Evolutionary conservation across 2,888 invertebrate genomes (phyloP), one percentile per base, ranked within the genome.

Genomic region (Eretmocerus hayati): DNA sequence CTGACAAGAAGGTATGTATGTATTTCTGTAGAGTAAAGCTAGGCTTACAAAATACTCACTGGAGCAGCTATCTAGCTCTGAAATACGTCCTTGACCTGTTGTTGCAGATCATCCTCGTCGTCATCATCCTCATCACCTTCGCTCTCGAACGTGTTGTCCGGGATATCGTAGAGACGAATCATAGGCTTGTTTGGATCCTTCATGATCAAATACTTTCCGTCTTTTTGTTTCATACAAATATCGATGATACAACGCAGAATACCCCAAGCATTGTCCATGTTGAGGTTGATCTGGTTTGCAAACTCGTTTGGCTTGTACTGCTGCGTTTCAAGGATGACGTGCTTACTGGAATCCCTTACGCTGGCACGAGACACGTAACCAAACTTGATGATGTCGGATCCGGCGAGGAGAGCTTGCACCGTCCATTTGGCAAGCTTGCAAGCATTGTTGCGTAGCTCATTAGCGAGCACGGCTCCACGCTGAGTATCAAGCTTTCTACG

Each of bases 231-330:
- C 89, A 94, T 90, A 63, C 94, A 90, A 55, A 93, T 87, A 64
- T 99, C 97, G 60, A 99, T 87, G 64, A 99, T 92, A 72, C 95
- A 97, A 15, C 97, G 83, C 53, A 99, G 77, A 50, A 99, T 90
- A 56, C 95, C 99, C 99, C 99, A 99, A 3, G 93, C 95, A 74
- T 99, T 99, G 73, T 99, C 99, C 95, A 99, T 94, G 68, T 94
- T 96, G 63, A 99, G 76, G 74, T 95, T 96, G 68, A 99, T 99
- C 74, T 99, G 97, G 8, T 90, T 91, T 11, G 97, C 97, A 73
- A 99, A 99, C 76, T 99, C 97, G 66, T 87, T 86, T 11, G 99
- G 99, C 71, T 94, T 95, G 75, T 95, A 97, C 74, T 96, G 96
- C 72, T 96, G 96, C 22, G 92, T 93, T 56, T 95, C 96, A 57